Percentiles rank a stretch among this genome's conserved stretches.
phyloP scores from a whole-genome alignment of 1,140 invertebrate species.

The Aporrectodea caliginosa region DNA sequence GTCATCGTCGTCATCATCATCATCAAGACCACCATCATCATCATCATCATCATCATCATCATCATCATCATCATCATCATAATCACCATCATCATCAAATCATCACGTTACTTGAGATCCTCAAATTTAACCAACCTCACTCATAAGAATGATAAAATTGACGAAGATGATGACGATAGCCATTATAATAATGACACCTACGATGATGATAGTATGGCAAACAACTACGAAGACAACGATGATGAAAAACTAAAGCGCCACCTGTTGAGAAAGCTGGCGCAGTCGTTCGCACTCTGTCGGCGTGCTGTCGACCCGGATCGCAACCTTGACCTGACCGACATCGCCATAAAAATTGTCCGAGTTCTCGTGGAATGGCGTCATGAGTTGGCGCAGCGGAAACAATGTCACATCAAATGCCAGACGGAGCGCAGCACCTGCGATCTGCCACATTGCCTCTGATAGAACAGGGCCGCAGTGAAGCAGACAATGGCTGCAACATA shows the following conservation, averaged over 20 bases:
- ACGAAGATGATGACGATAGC: neutral
- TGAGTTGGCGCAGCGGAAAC: conserved; percentile 76
- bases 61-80: neutral
- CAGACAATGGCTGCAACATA: conserved; percentile 68
- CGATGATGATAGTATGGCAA: neutral
- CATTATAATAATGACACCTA: neutral
- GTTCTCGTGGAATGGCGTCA: conserved; percentile 77
- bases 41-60: conserved; percentile 4
- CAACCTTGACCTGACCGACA: conserved; percentile 85
- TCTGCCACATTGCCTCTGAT: conserved; percentile 77
- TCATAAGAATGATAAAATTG: neutral
- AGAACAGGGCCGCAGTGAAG: conserved; percentile 75
- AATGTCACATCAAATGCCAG: conserved; percentile 77
- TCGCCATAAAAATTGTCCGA: conserved; percentile 91
- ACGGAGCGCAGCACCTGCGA: conserved; percentile 72
- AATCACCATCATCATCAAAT: neutral
- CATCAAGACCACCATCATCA: neutral
- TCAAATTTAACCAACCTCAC: too few species aligned
- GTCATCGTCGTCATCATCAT: neutral
- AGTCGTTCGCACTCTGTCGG: conserved; percentile 74
- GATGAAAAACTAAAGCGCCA: conserved; percentile 42
- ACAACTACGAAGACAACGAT: conserved; percentile 12
- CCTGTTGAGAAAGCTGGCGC: conserved; percentile 79
- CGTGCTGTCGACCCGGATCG: conserved; percentile 77
- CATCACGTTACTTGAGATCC: neutral